Evolutionary conservation across 2,113 vertebrate species (phyloP).

Genomic region (Gymnobelideus leadbeateri): DNA sequence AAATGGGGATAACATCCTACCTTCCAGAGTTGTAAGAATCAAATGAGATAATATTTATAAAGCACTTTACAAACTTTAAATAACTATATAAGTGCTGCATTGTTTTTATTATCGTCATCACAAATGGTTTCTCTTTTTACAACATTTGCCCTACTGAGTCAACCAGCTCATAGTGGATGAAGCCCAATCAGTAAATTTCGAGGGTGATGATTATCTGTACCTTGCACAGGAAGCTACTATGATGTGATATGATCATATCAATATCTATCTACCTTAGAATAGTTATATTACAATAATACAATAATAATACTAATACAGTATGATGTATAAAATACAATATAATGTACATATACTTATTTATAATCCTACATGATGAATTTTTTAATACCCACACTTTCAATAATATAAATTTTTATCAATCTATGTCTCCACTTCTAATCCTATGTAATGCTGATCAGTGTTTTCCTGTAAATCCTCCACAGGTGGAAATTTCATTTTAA

Average conservation of each 20-base stretch:
- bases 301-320: not conserved
- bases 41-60: not conserved
- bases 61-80: not conserved
- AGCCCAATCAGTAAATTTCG: not conserved
- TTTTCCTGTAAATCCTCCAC: not conserved
- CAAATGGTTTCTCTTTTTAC: not conserved
- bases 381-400: not conserved
- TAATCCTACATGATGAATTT: not conserved
- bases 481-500: not conserved
- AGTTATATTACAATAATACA: not conserved
- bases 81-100: not conserved
- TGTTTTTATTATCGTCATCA: not conserved
- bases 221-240: not conserved
- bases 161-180: not conserved
- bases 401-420: no score
- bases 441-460: not conserved
- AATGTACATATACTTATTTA: not conserved
- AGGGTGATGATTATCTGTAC: not conserved
- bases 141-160: not conserved
- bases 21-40: not conserved
- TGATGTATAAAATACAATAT: not conserved
- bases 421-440: not conserved
- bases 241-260: not conserved
- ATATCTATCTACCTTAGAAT: not conserved
- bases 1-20: no score